Evolutionary conservation across 30 jellyfish, hydroid and myxozoan genomes (phyloP).

Genomic region (Chrysaora quinquecirrha): DNA sequence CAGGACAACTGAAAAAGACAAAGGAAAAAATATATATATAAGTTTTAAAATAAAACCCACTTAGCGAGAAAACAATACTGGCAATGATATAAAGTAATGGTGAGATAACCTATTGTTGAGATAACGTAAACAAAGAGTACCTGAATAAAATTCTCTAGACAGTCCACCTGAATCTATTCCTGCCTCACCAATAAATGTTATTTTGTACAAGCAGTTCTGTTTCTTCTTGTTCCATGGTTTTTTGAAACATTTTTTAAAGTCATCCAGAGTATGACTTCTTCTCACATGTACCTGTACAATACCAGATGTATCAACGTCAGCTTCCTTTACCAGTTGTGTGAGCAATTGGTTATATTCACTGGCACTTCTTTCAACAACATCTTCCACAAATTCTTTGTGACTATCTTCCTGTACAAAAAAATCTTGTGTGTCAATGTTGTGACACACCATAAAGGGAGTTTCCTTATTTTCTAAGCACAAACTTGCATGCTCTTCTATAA

Average conservation of each 20-base stretch:
- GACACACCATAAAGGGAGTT: slow-evolving; percentile 5
- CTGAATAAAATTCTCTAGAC: slow-evolving; percentile 26
- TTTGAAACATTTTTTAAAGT: background rate
- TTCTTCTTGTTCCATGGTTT: slow-evolving; percentile 16
- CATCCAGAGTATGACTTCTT: slow-evolving; percentile 4
- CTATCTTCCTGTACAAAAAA: background rate
- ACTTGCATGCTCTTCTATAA: slow-evolving; percentile 15
- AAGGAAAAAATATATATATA: too few relatives aligned
- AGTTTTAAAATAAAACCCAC: too few relatives aligned
- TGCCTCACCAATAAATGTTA: slow-evolving; percentile 18
- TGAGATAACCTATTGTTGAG: too few relatives aligned
- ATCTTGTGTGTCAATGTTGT: background rate
- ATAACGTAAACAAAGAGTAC: too few relatives aligned
- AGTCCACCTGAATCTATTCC: slow-evolving; percentile 36
- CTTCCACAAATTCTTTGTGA: background rate
- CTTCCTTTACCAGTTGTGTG: background rate
- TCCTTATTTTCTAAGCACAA: background rate
- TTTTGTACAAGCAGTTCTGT: slow-evolving; percentile 1
- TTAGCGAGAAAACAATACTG: too few relatives aligned
- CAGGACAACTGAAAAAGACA: background rate
- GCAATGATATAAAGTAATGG: too few relatives aligned
- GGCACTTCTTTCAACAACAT: slow-evolving; percentile 5
- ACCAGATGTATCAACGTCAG: background rate
- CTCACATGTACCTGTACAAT: background rate
- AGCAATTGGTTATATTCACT: background rate